phyloP scores from a whole-genome alignment of 2,113 vertebrate genomes.

The Malurus melanocephalus region DNA sequence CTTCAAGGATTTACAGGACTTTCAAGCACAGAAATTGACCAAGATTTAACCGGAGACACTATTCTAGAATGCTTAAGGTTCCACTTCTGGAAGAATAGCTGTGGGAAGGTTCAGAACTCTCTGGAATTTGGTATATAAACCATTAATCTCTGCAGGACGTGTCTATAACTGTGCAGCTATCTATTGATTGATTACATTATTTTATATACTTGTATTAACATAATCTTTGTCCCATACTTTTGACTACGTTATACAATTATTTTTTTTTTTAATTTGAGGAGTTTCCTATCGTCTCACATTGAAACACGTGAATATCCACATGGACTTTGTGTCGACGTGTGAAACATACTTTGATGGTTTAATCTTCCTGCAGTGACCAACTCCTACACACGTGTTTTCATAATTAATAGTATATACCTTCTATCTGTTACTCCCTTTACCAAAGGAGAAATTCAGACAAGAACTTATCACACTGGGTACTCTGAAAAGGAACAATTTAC shows the following conservation, averaged over 20 bases:
- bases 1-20: neutral
- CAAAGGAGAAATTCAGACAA: neutral
- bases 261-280: neutral
- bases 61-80: neutral
- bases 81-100: neutral
- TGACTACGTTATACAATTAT: neutral
- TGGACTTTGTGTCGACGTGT: neutral
- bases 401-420: neutral
- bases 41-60: neutral
- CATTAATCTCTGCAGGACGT: neutral
- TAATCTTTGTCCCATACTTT: neutral
- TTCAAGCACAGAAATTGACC: neutral
- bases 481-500: neutral
- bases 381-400: neutral
- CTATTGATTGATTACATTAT: neutral
- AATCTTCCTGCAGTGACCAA: neutral
- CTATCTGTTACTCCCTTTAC: neutral
- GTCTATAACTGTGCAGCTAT: neutral
- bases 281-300: neutral
- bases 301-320: neutral
- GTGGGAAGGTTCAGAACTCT: neutral
- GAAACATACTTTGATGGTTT: neutral
- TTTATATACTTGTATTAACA: neutral
- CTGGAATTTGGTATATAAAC: neutral
- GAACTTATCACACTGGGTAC: neutral